Evolutionary conservation across 2,113 vertebrate species (phyloP).

Genomic region (Aegotheles bennettii): DNA sequence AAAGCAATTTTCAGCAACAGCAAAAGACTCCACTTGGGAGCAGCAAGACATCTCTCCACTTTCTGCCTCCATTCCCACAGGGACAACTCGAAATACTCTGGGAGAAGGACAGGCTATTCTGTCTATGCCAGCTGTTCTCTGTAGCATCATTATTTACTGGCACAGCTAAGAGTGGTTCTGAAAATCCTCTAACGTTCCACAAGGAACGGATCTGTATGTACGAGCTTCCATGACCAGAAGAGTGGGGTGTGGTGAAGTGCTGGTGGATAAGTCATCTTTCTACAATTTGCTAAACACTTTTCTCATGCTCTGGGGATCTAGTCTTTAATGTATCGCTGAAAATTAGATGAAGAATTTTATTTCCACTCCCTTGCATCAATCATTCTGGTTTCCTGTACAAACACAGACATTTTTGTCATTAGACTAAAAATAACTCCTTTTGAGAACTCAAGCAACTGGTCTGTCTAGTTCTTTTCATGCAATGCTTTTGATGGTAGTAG

Average conservation of each 20-base stretch:
- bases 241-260: not conserved
- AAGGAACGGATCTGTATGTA: not conserved
- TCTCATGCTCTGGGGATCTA: not conserved
- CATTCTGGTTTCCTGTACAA: constrained; percentile 65
- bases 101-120: constrained; percentile 3
- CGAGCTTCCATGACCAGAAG: not conserved
- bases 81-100: not conserved
- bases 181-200: not conserved
- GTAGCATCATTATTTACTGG: not conserved
- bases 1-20: constrained; percentile 2
- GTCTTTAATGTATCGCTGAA: constrained; percentile 4
- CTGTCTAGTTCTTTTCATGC: constrained; percentile 29
- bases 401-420: constrained; percentile 74
- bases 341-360: constrained; percentile 37
- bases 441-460: constrained; percentile 51
- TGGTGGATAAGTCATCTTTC: not conserved
- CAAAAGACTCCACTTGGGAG: not conserved
- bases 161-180: not conserved
- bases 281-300: not conserved
- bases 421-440: constrained; percentile 69
- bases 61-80: constrained; percentile 15
- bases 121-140: not conserved
- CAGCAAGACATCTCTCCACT: not conserved
- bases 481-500: constrained; percentile 44
- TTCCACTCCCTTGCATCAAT: constrained; percentile 46